Evolutionary conservation across 2,888 invertebrate species (phyloP), one percentile per base, ranked within the genome.

Genomic region (Acrobasis consociella): DNA sequence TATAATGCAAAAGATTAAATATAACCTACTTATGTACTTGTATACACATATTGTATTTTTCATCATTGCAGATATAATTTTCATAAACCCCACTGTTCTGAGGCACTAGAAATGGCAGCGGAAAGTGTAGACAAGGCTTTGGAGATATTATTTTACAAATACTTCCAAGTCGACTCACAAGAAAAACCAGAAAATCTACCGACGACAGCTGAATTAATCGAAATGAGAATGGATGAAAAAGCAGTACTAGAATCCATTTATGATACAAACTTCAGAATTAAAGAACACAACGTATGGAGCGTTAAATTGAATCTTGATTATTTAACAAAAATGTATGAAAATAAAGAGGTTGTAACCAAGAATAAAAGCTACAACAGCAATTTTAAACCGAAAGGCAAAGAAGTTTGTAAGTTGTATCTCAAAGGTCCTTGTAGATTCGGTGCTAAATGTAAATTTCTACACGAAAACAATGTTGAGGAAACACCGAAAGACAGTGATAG

Each of bases 211-310:
- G 95, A 95, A 72, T 76, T 96, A 50, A 68, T 94, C 38, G 95
- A 96, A 80, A 94, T 95, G 86, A 93, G 95, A 65, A 85, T 84
- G 10, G 97, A 97, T 63, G 97, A 97, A 76, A 95, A 94, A 81
- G 94, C 94, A 67, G 96, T 95, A 0, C 83, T 97, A 42, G 94
- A 96, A 83, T 96, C 96, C 15, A 97, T 97, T 68, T 97, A 96
- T 73, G 96, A 96, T 65, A 87, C 93, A 39, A 91, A 93, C 39
- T 97, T 96, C 79, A 92, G 89, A 73, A 95, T 95, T 66, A 96
- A 95, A 78, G 95, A 96, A 62, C 90, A 92, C 62, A 94, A 96
- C 84, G 93, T 96, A 16, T 97, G 97, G 97, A 94, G 91, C 67
- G 86, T 97, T 0, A 94, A 93, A 74, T 85, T 97, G 63, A 93